These are phyloP conservation scores for Cybosia mesomella DNA, from an alignment of 2,888 invertebrate genomes.

Conservation along the genomic window DNA sequence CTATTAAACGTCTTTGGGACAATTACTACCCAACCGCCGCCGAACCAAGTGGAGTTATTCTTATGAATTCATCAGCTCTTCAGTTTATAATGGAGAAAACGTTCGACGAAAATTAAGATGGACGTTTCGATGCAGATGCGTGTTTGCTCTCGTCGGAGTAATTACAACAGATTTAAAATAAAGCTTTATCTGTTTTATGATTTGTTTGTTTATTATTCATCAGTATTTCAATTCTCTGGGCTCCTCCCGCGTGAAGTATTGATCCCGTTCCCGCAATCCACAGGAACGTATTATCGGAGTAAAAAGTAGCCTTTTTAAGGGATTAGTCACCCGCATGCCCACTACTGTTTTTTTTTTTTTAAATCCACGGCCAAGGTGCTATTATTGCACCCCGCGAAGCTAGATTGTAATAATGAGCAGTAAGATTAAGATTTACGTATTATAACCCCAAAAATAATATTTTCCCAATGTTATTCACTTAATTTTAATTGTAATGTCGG, in stretches of 20 bases:
- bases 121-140: neutral
- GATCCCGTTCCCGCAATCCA: constrained; percentile 15
- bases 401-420: neutral
- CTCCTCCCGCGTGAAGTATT: too few relatives aligned
- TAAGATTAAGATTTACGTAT: constrained; percentile 40
- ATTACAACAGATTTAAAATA: constrained; percentile 43
- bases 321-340: too few relatives aligned
- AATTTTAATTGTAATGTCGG: constrained; percentile 47
- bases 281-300: too few relatives aligned
- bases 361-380: too few relatives aligned
- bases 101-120: neutral
- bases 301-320: too few relatives aligned
- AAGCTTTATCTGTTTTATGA: constrained; percentile 40
- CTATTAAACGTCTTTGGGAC: constrained; percentile 41
- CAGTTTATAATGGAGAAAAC: neutral
- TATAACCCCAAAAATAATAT: constrained; percentile 39
- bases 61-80: constrained; percentile 32
- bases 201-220: constrained; percentile 40
- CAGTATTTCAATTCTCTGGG: too few relatives aligned
- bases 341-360: too few relatives aligned
- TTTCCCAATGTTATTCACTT: too few relatives aligned
- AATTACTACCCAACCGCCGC: constrained; percentile 39
- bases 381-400: too few relatives aligned
- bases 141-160: constrained; percentile 36
- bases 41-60: constrained; percentile 26